Conservation (phyloP, 2,797 vertebrate genomes). For the Gymnothorax javanicus region DNA sequence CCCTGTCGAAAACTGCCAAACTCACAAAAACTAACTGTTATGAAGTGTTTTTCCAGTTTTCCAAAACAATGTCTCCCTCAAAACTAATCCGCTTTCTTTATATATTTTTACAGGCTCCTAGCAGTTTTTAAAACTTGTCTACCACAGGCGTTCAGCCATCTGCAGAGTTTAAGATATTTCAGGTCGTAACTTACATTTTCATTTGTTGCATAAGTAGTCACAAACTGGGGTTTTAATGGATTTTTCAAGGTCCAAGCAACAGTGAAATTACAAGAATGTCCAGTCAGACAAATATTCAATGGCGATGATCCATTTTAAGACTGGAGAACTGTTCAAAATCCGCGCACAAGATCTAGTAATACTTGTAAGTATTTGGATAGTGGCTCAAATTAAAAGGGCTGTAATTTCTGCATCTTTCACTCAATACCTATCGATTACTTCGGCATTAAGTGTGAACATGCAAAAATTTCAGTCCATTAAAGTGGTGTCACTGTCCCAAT, state of each 20-base stretch:
- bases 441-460: too few relatives aligned
- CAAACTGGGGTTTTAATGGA: background rate
- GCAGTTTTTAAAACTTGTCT: constrained; percentile 54
- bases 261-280: background rate
- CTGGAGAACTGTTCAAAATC: background rate
- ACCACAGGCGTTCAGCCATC: constrained; percentile 61
- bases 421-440: too few relatives aligned
- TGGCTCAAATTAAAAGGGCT: too few relatives aligned
- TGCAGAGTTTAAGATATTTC: constrained; percentile 41
- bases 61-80: constrained; percentile 76
- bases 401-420: too few relatives aligned
- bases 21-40: constrained; percentile 65
- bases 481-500: too few relatives aligned
- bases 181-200: background rate
- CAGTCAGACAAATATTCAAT: background rate
- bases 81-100: constrained; percentile 76
- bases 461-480: too few relatives aligned
- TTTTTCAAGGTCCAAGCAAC: constrained; percentile 4
- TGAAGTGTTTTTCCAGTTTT: constrained; percentile 56
- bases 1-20: constrained; percentile 56
- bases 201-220: background rate
- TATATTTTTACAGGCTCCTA: constrained; percentile 74
- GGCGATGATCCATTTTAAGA: background rate
- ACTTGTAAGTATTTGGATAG: too few relatives aligned
- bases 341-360: background rate